Base-by-base conservation (phyloP, 2,797 vertebrate species). In the Synaphobranchus kaupii region DNA sequence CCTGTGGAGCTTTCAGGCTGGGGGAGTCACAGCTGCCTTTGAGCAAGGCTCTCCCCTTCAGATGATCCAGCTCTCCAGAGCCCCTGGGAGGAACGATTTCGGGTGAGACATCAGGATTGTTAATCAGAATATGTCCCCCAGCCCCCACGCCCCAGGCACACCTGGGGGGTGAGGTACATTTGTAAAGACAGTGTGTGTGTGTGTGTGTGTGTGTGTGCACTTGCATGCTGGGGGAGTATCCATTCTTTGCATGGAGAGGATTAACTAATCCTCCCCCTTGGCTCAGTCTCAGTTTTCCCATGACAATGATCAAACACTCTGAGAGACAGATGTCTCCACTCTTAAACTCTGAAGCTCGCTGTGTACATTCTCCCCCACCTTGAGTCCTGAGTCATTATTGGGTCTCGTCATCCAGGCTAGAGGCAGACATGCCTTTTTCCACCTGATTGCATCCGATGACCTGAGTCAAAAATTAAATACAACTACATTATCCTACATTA, bases 51-150 rank as follows among this genome's bases (percentile, higher is more conserved):
- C 92, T 88, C 97, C 98, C 78, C 95, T 98, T 89, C 97, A 98
- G 95, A 98, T 98, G 97, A 98, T 98, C 94, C 97, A 97, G 95
- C 97, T 90, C 96, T 98, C 87, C 98, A 98, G 95, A 98, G 97
- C 91, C 96, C 97, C 92, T 98, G 98, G 98, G 98, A 98, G 92
- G 97, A 98, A 93, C 94, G 98, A 93, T 98, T 98, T 95, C 97
- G 97, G 96, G 98, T 98, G 95, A 96, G 96, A 89, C 90, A 92
- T 85, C 50, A 83, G 48, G 85, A 90, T 88, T 88, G 93, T 94
- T 96, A 95, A 96, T 95, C 94, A 91, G 90, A 85, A 89, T 87
- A 81, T 84, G 87, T 88, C 85, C 88, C 88, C 86, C 90, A 48
- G 80, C 56, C 86, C 86, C 89, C 52, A 58, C 87, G 88, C 89